A percentile compares a stretch with the other conserved stretches of the same genome.
Evolutionary conservation across 92 coral and sea anemone genomes (phyloP).

Genomic region (Siderastrea radians): DNA sequence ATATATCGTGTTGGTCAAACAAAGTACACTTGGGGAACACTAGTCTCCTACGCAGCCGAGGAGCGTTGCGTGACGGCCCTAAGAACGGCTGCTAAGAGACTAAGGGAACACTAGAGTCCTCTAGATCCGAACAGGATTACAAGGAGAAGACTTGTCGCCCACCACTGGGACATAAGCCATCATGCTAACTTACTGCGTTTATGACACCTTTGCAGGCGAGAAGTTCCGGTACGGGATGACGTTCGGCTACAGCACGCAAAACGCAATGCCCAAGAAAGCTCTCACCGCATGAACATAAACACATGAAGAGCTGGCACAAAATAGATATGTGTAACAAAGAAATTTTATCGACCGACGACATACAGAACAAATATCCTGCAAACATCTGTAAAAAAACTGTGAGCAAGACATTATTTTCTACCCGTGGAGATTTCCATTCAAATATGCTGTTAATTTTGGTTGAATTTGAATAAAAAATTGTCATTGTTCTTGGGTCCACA

Average conservation of each 20-base stretch:
- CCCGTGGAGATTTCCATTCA: neutral
- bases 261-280: constrained; percentile 83
- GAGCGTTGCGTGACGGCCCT: too few relatives aligned
- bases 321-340: neutral
- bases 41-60: too few relatives aligned
- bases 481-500: neutral
- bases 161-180: too few relatives aligned
- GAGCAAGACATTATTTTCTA: constrained; percentile 19
- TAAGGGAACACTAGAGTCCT: too few relatives aligned
- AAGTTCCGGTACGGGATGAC: constrained; percentile 98
- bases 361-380: neutral
- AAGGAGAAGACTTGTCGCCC: too few relatives aligned
- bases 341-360: neutral
- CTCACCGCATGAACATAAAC: constrained; percentile 29
- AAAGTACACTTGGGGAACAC: too few relatives aligned
- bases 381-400: neutral
- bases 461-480: constrained; percentile 1
- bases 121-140: too few relatives aligned
- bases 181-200: neutral
- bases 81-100: too few relatives aligned
- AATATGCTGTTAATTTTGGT: constrained; percentile 23
- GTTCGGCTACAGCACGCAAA: constrained; percentile 94
- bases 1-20: too few relatives aligned
- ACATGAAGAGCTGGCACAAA: neutral
- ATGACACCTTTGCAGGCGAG: constrained; percentile 78